phyloP scores from a whole-genome alignment of 2,888 invertebrate genomes.

The Eueremaeus valkanovi region DNA sequence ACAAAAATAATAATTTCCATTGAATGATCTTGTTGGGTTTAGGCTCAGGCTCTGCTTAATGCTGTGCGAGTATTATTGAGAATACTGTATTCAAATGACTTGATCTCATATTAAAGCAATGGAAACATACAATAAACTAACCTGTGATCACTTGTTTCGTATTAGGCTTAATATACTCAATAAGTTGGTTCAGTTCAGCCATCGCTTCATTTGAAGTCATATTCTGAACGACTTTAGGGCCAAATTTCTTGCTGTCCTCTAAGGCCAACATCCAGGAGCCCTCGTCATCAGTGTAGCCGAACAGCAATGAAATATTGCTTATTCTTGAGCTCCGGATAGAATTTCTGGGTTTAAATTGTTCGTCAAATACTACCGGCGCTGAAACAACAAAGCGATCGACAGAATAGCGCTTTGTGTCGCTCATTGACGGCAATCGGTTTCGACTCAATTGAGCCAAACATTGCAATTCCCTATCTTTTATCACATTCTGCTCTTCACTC shows the following conservation, averaged over 20 bases:
- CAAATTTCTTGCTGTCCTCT: constrained; percentile 12
- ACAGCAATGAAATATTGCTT: constrained; percentile 28
- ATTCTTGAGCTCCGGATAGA: not conserved
- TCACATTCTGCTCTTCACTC: constrained; percentile 24
- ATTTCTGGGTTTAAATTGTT: constrained; percentile 10
- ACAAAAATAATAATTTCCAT: too few relatives aligned
- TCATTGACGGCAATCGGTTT: constrained; percentile 38
- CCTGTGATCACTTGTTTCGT: not conserved
- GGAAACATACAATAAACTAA: too few relatives aligned
- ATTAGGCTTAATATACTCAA: not conserved
- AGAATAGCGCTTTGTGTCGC: constrained; percentile 11
- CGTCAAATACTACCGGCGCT: constrained; percentile 34
- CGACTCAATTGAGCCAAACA: constrained; percentile 33
- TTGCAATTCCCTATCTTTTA: constrained; percentile 13
- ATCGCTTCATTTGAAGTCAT: not conserved
- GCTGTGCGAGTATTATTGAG: too few relatives aligned
- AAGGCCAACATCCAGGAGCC: constrained; percentile 39
- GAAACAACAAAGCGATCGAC: constrained; percentile 31
- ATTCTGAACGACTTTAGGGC: constrained; percentile 8
- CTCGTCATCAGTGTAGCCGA: constrained; percentile 39
- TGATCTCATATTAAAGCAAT: too few relatives aligned
- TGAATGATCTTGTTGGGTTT: too few relatives aligned
- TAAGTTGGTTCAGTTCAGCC: not conserved
- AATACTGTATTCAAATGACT: too few relatives aligned
- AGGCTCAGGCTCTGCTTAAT: too few relatives aligned